These are phyloP conservation scores for Hypanus sabinus DNA, from an alignment of 2,113 vertebrate species.

Conservation along the genomic window DNA sequence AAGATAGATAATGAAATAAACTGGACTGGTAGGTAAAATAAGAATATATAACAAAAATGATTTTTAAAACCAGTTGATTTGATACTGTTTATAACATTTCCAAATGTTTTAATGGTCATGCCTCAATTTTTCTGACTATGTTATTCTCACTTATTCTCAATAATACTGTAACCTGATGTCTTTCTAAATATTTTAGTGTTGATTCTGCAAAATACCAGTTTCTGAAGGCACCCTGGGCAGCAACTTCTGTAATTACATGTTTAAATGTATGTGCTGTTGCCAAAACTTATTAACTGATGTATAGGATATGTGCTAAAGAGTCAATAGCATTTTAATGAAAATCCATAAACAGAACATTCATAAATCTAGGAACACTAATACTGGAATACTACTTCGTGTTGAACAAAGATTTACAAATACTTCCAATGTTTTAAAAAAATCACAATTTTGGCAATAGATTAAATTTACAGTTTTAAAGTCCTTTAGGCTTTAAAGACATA, in stretches of 20 bases:
- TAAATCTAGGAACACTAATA: too few species aligned
- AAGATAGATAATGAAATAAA: too few species aligned
- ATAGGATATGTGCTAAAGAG: too few species aligned
- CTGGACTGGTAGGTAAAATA: too few species aligned
- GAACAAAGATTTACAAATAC: not conserved
- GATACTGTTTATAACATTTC: too few species aligned
- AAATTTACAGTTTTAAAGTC: conserved; percentile 18
- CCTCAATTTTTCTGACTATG: not conserved
- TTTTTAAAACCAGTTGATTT: too few species aligned
- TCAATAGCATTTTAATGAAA: too few species aligned
- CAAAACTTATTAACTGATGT: not conserved
- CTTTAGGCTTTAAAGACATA: not conserved
- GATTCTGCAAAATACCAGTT: not conserved
- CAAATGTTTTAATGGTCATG: not conserved
- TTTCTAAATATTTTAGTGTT: not conserved
- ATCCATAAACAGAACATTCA: too few species aligned
- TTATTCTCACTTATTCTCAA: not conserved
- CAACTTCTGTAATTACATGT: not conserved
- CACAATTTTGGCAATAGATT: conserved; percentile 26
- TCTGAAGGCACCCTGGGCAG: not conserved
- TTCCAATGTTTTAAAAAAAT: conserved; percentile 7
- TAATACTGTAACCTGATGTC: not conserved
- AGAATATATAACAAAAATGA: too few species aligned
- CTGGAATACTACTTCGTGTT: not conserved
- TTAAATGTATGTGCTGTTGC: not conserved